phyloP scores from a whole-genome alignment of 2,888 invertebrate genomes.

The Synanthedon myopaeformis region DNA sequence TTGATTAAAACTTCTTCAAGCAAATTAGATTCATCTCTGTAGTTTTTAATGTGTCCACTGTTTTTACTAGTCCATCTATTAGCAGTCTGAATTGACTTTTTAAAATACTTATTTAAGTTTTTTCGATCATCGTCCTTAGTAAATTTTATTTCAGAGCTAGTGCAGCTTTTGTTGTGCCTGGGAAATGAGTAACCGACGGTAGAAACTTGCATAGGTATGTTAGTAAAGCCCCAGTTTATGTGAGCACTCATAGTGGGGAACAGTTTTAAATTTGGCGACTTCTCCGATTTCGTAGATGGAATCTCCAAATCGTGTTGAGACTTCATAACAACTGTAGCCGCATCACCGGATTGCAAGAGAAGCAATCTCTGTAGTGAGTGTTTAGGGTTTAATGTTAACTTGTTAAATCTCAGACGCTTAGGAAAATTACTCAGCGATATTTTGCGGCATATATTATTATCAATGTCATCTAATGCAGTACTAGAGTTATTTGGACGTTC shows the following conservation, averaged over 20 bases:
- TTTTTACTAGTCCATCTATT: no score
- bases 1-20: no score
- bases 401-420: slow-evolving; percentile 37
- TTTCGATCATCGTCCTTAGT: not conserved
- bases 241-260: slow-evolving; percentile 23
- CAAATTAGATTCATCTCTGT: no score
- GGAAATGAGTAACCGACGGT: slow-evolving; percentile 46
- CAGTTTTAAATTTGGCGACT: slow-evolving; percentile 6
- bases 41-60: no score
- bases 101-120: no score
- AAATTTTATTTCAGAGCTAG: not conserved
- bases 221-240: slow-evolving; percentile 27
- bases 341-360: slow-evolving; percentile 42
- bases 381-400: slow-evolving; percentile 41
- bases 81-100: no score
- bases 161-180: slow-evolving; percentile 7
- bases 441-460: slow-evolving; percentile 26
- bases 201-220: slow-evolving; percentile 39
- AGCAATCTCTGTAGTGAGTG: slow-evolving; percentile 35
- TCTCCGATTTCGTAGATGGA: slow-evolving; percentile 14
- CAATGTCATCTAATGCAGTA: slow-evolving; percentile 26
- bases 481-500: not conserved
- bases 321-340: slow-evolving; percentile 30
- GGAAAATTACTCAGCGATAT: slow-evolving; percentile 33
- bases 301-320: slow-evolving; percentile 21